Evolutionary conservation across 2,113 vertebrate genomes (phyloP), one percentile per base, ranked within the genome.

Genomic region (Hiodon alosoides): DNA sequence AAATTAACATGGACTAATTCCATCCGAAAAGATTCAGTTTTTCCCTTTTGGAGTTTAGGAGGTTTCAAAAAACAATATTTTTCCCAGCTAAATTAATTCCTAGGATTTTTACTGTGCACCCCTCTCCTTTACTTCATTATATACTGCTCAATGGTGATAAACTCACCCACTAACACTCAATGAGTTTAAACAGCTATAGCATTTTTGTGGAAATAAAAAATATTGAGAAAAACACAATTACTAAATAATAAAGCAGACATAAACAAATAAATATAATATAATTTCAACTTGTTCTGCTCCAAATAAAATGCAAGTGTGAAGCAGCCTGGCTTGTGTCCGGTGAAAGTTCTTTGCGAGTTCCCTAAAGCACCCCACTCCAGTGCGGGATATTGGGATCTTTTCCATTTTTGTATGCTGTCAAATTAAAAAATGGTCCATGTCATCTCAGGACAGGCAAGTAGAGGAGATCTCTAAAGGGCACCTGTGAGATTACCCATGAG

Each of bases 91-190:
- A 67, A 47, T 55, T n/a, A 54, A 16, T 57, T 71, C 52, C 69
- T 1, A 71, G 16, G n/a, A 57, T 51, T 57, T 10, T 69, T 4
- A 53, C 67, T 69, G 50, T 57, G 52, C 4, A 9, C 9, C 7
- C 16, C 5, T 16, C 17, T 8, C 13, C 54, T 46, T 76, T 70
- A 59, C 66, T 76, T 76, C 66, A 69, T 76, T 76, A 59, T 62
- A 31, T 31, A 13, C 2, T 61, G 66, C 70, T 58, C 47, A n/a
- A 11, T 60, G 50, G 54, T 46, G 55, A 52, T 53, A 5, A 69
- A 54, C 13, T 48, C 17, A 10, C 46, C 55, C 11, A 13, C 10
- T 52, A 46, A 31, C 31, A 14, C 10, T 16, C 46, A 13, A 17
- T 13, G 16, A 54, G 47, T 31, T 52, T 69, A 8, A 48, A 62